These are phyloP conservation scores for Mugil cephalus DNA, from an alignment of 2,113 vertebrate genomes.

Conservation along the genomic window DNA sequence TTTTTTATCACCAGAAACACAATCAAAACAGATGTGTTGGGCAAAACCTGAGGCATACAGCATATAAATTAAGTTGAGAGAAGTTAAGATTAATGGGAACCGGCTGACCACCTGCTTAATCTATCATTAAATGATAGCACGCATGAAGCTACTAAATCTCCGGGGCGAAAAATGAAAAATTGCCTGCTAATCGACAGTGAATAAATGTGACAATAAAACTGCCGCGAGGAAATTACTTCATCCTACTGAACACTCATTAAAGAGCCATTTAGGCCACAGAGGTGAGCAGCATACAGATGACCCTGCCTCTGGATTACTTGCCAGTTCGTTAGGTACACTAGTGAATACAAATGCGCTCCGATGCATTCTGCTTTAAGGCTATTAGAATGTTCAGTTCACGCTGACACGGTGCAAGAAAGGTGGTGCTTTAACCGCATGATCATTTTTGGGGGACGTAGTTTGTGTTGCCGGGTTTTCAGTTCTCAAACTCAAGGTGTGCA, in stretches of 20 bases:
- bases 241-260: slow-evolving; percentile 10
- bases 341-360: too few species aligned
- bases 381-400: too few species aligned
- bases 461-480: too few species aligned
- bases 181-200: background rate
- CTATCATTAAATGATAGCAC: background rate
- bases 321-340: too few species aligned
- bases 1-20: too few species aligned
- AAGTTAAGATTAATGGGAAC: background rate
- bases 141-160: background rate
- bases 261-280: background rate
- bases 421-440: too few species aligned
- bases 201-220: slow-evolving; percentile 10
- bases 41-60: too few species aligned
- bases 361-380: too few species aligned
- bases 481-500: too few species aligned
- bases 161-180: background rate
- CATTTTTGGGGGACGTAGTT: too few species aligned
- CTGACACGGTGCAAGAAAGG: too few species aligned
- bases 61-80: background rate
- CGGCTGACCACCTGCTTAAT: background rate
- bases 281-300: background rate
- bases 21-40: too few species aligned
- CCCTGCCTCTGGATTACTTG: background rate
- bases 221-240: background rate